phyloP scores from a whole-genome alignment of 2,888 invertebrate species.

The Amphipyra tragopoginis region DNA sequence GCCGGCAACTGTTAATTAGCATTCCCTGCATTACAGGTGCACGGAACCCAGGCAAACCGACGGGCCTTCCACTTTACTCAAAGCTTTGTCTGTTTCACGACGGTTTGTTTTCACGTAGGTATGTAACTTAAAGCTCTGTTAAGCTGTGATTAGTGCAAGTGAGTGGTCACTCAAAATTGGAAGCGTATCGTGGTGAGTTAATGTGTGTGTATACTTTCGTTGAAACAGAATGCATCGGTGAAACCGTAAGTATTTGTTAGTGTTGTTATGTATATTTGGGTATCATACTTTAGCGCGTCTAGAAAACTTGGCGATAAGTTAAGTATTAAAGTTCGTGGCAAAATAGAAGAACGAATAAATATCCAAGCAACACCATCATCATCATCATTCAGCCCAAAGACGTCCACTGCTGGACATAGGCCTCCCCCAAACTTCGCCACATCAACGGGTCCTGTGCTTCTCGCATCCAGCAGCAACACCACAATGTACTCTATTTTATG shows the following conservation, averaged over 20 bases:
- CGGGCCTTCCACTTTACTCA: conserved; percentile 49
- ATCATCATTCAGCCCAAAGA: too few species aligned
- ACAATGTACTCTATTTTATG: too few species aligned
- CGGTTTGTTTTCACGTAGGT: conserved; percentile 46
- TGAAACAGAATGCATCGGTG: background rate
- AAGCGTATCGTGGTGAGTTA: conserved; percentile 3
- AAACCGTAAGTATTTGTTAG: background rate
- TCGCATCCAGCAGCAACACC: too few species aligned
- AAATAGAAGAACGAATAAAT: too few species aligned
- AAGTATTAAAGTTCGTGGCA: too few species aligned
- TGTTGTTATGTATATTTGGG: too few species aligned
- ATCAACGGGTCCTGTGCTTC: too few species aligned
- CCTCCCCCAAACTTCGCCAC: too few species aligned
- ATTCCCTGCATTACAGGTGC: conserved; percentile 57
- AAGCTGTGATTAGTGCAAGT: conserved; percentile 40
- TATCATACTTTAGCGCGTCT: too few species aligned
- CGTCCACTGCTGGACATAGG: too few species aligned
- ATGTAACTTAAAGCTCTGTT: conserved; percentile 37
- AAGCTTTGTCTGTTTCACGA: conserved; percentile 57
- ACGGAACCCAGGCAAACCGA: conserved; percentile 49
- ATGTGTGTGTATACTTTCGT: background rate
- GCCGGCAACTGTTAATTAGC: conserved; percentile 65
- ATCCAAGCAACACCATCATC: too few species aligned
- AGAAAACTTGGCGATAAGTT: too few species aligned
- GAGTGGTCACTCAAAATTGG: conserved; percentile 34